Evolutionary conservation across 1,140 invertebrate species (phyloP), one percentile per base, ranked within the genome.

Genomic region (Dendrolimus punctatus): DNA sequence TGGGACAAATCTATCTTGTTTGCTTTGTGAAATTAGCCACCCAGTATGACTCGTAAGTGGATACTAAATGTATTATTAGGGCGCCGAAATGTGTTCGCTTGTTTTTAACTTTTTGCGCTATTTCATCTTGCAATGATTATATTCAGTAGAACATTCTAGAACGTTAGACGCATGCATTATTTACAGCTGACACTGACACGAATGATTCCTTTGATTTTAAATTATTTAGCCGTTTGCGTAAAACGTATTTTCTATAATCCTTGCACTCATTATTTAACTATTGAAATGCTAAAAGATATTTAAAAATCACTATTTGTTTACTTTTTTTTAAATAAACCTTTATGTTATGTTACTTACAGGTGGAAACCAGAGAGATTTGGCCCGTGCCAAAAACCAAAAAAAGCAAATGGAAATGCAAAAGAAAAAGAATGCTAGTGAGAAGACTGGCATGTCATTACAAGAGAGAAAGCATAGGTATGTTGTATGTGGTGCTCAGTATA

Each of bases 291-390:
- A 39, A 5, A 10, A 46, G 36, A 4, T 44, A 44, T 36, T 46
- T 40, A 7, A 49, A 9, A n/a, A 10, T 49, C 39, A 49, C 37
- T 2, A 10, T 49, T 49, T 6, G 1, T 49, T n/a, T n/a, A 39
- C 5, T 49, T 4, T n/a, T 40, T 45, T 7, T n/a, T n/a, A n/a
- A 10, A 7, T 50, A 40, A 10, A 50, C 42, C n/a, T n/a, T 4
- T 7, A 5, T 48, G 1, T 52, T 46, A 58, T 38, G 43, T 58
- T 53, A 47, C 49, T 85, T 83, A n/a, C 67, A 93, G 92, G 92
- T 62, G 95, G 95, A 66, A 96, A 96, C 80, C 95, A 96, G 86
- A 89, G 95, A 76, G 95, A 96, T 80, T 89, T 96, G 68, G 95
- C 95, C 57, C 89, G 95, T 52, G 91, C 90, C 58, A 96, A 96